phyloP scores from a whole-genome alignment of 2,113 vertebrate species.

The Naja naja region DNA sequence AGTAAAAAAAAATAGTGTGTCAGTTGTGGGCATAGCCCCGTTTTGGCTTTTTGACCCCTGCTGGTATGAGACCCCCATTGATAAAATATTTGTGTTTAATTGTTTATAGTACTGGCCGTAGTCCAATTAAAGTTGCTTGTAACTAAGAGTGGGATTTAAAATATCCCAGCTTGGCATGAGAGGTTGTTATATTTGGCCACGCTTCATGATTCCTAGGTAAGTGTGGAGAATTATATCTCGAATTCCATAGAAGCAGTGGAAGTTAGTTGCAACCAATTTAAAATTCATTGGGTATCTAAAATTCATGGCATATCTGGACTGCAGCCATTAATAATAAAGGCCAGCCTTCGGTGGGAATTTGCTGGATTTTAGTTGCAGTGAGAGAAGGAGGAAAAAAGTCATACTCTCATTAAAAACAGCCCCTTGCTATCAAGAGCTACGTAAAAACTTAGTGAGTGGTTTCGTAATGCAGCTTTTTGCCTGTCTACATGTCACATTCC shows the following conservation, averaged over 20 bases:
- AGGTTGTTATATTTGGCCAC: background rate
- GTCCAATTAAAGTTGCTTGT: background rate
- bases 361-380: background rate
- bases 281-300: background rate
- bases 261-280: background rate
- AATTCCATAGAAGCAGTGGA: background rate
- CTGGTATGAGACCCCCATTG: slow-evolving; percentile 7
- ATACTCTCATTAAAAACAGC: background rate
- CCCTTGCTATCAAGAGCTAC: background rate
- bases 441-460: background rate
- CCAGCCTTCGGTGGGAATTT: background rate
- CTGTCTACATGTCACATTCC: background rate
- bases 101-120: accelerated
- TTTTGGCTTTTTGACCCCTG: background rate
- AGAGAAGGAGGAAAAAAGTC: background rate
- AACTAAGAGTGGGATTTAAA: background rate
- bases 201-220: background rate
- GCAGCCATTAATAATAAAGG: background rate
- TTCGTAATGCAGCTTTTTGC: background rate
- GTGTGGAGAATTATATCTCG: background rate
- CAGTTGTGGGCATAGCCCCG: background rate
- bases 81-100: background rate
- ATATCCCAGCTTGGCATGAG: background rate
- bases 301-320: background rate
- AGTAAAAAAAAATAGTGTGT: background rate